These are phyloP conservation scores for Amphiprion percula DNA, from an alignment of 2,113 vertebrate species.

Conservation along the genomic window DNA sequence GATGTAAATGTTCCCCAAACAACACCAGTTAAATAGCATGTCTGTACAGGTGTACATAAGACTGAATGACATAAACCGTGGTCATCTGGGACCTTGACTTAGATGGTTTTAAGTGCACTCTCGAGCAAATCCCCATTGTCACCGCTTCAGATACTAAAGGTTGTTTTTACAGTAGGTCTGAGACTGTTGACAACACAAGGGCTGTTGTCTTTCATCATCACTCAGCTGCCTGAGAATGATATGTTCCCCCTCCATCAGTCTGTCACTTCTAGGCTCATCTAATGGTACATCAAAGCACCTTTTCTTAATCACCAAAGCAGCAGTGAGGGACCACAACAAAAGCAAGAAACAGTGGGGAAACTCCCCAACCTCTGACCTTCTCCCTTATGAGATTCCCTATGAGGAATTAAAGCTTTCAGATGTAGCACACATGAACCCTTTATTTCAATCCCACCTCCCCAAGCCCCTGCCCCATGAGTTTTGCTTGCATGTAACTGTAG, in stretches of 20 bases:
- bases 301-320: slow-evolving; percentile 66
- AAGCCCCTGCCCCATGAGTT: slow-evolving; percentile 3
- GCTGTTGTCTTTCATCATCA: slow-evolving; percentile 58
- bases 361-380: slow-evolving; percentile 70
- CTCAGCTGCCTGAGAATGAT: slow-evolving; percentile 23
- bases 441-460: slow-evolving; percentile 23
- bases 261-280: slow-evolving; percentile 43
- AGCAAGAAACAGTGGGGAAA: slow-evolving; percentile 68
- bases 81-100: slow-evolving; percentile 32
- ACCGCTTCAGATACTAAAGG: slow-evolving; percentile 21
- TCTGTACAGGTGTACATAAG: slow-evolving; percentile 40
- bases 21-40: slow-evolving; percentile 29
- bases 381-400: slow-evolving; percentile 49
- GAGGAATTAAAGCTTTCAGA: slow-evolving; percentile 66
- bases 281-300: slow-evolving; percentile 69
- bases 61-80: slow-evolving; percentile 34
- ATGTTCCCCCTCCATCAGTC: not conserved
- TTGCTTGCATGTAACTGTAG: slow-evolving; percentile 33
- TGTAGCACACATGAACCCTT: slow-evolving; percentile 62
- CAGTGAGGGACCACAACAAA: slow-evolving; percentile 70
- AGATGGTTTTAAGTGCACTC: slow-evolving; percentile 42
- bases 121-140: slow-evolving; percentile 46
- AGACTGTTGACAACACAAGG: slow-evolving; percentile 54
- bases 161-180: slow-evolving; percentile 60
- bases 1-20: slow-evolving; percentile 32